phyloP scores from a whole-genome alignment of 2,888 invertebrate species.

The Eristalis arbustorum region DNA sequence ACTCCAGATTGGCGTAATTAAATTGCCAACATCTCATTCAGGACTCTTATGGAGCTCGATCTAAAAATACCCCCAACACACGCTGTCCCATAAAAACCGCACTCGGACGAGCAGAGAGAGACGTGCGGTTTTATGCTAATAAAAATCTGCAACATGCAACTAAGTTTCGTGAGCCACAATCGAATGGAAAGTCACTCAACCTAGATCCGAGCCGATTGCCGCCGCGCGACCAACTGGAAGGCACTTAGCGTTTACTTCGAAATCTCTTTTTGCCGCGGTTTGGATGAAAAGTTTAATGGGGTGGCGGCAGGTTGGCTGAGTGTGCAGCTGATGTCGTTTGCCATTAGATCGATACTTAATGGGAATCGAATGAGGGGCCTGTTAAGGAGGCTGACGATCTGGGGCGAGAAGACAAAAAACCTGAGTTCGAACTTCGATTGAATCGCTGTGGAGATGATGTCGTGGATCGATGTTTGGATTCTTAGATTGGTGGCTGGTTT shows the following conservation, averaged over 20 bases:
- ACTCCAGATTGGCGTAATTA: conserved; percentile 59
- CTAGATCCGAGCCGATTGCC: conserved; percentile 3
- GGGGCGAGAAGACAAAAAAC: neutral
- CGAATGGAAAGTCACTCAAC: conserved; percentile 2
- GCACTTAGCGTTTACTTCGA: neutral
- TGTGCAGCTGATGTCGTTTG: neutral
- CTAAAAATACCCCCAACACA: conserved; percentile 21
- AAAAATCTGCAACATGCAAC: conserved; percentile 41
- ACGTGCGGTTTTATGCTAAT: conserved; percentile 15
- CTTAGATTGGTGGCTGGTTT: neutral
- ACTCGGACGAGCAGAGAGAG: neutral
- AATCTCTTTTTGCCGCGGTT: neutral
- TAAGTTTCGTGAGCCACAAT: neutral
- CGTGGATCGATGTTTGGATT: neutral
- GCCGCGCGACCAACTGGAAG: neutral
- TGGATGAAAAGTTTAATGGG: neutral
- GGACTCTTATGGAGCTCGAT: conserved; percentile 46
- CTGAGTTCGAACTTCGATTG: neutral
- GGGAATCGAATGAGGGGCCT: neutral
- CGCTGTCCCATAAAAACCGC: conserved; percentile 26
- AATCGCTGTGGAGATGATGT: too few relatives aligned
- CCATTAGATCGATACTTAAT: neutral
- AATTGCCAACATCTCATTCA: conserved; percentile 47
- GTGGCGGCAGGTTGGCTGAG: neutral
- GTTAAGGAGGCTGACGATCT: neutral